Conservation (phyloP, 2,113 vertebrate species). For the Lethenteron reissneri region DNA sequence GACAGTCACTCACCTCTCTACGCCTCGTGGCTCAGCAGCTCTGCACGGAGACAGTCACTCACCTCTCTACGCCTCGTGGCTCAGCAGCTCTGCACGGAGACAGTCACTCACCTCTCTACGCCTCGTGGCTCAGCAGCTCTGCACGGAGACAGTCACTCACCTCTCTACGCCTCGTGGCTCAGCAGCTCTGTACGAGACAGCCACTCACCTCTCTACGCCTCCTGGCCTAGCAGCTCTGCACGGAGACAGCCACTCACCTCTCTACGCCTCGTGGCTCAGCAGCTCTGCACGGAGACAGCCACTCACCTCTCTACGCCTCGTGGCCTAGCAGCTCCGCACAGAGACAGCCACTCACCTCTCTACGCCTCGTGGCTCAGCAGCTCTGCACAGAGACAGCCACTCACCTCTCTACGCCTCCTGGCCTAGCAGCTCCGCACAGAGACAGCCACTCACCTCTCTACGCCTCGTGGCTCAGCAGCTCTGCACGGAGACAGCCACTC, state of each 20-base stretch:
- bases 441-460: conserved; percentile 41
- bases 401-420: conserved; percentile 7
- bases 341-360: conserved; percentile 39
- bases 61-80: conserved; percentile 72
- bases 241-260: conserved; percentile 32
- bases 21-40: conserved; percentile 78
- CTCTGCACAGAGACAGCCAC: conserved; percentile 27
- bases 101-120: conserved; percentile 13
- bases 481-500: conserved; percentile 16
- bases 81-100: conserved; percentile 51
- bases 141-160: conserved; percentile 21
- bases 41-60: conserved; percentile 21
- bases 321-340: conserved; percentile 68
- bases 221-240: conserved; percentile 21
- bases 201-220: conserved; percentile 8
- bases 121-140: no score
- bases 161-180: conserved; percentile 70
- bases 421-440: no score
- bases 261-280: conserved; percentile 69
- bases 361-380: conserved; percentile 67
- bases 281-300: conserved; percentile 31
- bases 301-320: conserved; percentile 56
- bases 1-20: conserved; percentile 39
- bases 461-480: conserved; percentile 76
- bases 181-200: conserved; percentile 40